These are phyloP conservation scores for Takifugu rubripes DNA, from an alignment of 2,797 vertebrate genomes.

Conservation along the genomic window DNA sequence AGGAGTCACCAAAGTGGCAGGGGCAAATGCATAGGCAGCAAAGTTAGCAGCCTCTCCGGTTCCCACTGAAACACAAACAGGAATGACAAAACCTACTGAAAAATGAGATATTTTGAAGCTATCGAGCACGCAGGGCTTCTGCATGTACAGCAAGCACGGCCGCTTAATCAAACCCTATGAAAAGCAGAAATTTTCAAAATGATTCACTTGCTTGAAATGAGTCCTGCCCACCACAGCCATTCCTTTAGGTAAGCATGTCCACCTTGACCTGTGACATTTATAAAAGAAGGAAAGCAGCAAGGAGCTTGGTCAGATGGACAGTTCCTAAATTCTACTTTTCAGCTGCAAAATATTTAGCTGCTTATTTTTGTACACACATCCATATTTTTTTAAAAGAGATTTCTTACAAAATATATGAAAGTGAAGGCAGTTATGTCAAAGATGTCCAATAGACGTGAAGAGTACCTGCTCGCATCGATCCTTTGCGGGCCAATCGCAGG, in stretches of 20 bases:
- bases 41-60: slow-evolving; percentile 85
- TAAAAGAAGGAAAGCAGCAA: background rate
- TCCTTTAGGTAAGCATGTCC: slow-evolving; percentile 84
- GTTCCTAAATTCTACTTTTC: too few relatives aligned
- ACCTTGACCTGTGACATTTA: slow-evolving; percentile 75
- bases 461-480: slow-evolving; percentile 82
- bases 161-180: too few relatives aligned
- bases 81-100: slow-evolving; percentile 8
- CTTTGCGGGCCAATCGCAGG: slow-evolving; percentile 76
- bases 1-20: slow-evolving; percentile 84
- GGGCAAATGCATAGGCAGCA: slow-evolving; percentile 84
- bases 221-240: slow-evolving; percentile 87
- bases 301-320: background rate
- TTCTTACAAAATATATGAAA: too few relatives aligned
- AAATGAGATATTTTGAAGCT: slow-evolving; percentile 38
- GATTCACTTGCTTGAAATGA: slow-evolving; percentile 83
- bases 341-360: too few relatives aligned
- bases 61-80: slow-evolving; percentile 78
- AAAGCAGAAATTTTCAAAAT: background rate
- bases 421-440: too few relatives aligned
- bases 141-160: background rate
- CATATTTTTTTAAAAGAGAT: too few relatives aligned
- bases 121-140: slow-evolving; percentile 29
- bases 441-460: background rate
- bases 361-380: too few relatives aligned